Evolutionary conservation across 2,797 vertebrate genomes (phyloP), one percentile per base, ranked within the genome.

Genomic region (Varecia variegata): DNA sequence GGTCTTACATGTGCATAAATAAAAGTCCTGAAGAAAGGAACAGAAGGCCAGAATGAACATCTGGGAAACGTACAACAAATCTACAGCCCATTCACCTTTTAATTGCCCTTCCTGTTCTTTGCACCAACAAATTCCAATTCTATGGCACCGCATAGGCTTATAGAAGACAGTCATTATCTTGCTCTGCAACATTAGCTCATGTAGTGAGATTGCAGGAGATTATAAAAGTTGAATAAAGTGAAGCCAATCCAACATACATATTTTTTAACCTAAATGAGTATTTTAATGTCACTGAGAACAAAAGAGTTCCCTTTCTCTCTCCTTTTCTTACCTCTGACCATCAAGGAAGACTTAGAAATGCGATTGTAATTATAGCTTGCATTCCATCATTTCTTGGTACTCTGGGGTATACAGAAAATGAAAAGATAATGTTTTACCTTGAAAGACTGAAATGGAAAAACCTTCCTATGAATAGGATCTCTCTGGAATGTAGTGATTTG

Each of bases 371-470:
- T 96, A 83, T 21, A 77, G 86, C 60, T 95, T 87, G 86, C n/a
- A 90, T 96, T 73, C 88, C 52, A 79, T 88, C 92, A 93, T 95
- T 93, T 95, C 87, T 93, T 93, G 92, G 68, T 89, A 93, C 90
- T 54, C 93, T 85, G 20, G 83, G 82, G 90, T 73, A 90, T 70
- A 95, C 32, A 90, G 73, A 96, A 97, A 96, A 96, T 93, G 93
- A 95, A 96, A 96, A 97, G 90, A 96, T 93, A 96, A 97, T 88
- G 86, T 82, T 91, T 92, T 96, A 94, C 93, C 50, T 88, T 97
- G 79, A 96, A 95, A 79, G 52, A 82, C 54, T 90, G 81, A 97
- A 96, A 97, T 96, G 84, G 91, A 92, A 96, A 97, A 98, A 96
- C 27, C 91, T 93, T 91, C 95, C 96, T 95, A 80, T 85, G 91